phyloP scores from a whole-genome alignment of 2,113 vertebrate genomes.

The Zosterops pallidus region DNA sequence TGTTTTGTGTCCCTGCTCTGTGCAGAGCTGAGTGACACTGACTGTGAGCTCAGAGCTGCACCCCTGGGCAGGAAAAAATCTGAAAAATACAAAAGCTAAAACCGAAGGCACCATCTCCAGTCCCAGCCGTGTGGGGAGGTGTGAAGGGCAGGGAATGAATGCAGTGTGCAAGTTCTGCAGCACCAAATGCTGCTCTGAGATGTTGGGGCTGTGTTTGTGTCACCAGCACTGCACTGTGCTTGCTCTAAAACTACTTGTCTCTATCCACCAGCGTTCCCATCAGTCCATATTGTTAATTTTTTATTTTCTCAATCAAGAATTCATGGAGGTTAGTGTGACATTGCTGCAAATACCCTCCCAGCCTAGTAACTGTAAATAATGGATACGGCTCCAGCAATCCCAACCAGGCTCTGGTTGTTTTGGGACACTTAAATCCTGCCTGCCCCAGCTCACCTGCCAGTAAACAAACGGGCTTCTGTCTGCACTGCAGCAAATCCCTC shows the following conservation, averaged over 20 bases:
- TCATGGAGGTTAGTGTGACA: slow-evolving; percentile 51
- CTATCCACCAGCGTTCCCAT: background rate
- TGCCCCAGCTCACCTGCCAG: slow-evolving; percentile 1
- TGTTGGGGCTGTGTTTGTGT: background rate
- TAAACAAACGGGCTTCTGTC: background rate
- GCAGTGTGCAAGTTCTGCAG: background rate
- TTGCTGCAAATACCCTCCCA: background rate
- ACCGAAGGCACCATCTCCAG: background rate
- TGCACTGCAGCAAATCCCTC: background rate
- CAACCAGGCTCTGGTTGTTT: background rate
- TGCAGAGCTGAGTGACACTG: background rate
- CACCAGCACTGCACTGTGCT: background rate
- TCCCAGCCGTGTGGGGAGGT: background rate
- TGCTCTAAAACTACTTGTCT: slow-evolving; percentile 11
- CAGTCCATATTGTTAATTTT: slow-evolving; percentile 59
- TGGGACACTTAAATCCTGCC: background rate
- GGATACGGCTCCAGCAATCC: background rate
- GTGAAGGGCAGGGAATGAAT: background rate
- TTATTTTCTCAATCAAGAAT: slow-evolving; percentile 59
- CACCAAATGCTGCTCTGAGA: background rate
- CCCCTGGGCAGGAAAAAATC: background rate
- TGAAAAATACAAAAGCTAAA: background rate
- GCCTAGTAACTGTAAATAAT: slow-evolving; percentile 26
- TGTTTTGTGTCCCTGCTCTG: background rate
- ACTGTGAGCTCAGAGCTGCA: background rate